These are phyloP conservation scores for Poeciliopsis gracilis DNA, from an alignment of 2,797 vertebrate species.

Conservation along the genomic window DNA sequence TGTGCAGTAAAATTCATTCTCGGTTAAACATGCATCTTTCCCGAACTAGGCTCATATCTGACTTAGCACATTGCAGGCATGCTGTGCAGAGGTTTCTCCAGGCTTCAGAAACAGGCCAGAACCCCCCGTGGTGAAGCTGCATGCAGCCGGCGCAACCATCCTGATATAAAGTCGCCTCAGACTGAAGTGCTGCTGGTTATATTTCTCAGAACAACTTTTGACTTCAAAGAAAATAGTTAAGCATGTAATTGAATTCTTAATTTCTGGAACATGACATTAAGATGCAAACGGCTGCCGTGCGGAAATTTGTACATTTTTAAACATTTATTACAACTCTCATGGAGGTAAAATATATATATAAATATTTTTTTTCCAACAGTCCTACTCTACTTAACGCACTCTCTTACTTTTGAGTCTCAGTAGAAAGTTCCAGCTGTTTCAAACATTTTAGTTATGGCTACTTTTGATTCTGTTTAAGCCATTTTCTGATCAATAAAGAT, in stretches of 20 bases:
- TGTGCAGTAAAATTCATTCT: slow-evolving; percentile 11
- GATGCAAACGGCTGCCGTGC: background rate
- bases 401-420: slow-evolving; percentile 33
- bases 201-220: slow-evolving; percentile 50
- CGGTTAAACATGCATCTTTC: slow-evolving; percentile 22
- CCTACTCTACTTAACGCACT: slow-evolving; percentile 17
- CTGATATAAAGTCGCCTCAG: slow-evolving; percentile 42
- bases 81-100: slow-evolving; percentile 42
- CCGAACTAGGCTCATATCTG: slow-evolving; percentile 33
- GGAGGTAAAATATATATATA: slow-evolving; percentile 1
- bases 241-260: slow-evolving; percentile 22
- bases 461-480: background rate
- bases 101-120: slow-evolving; percentile 24
- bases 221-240: slow-evolving; percentile 43
- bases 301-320: slow-evolving; percentile 26
- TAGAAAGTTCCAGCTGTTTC: background rate
- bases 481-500: background rate
- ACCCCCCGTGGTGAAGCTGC: slow-evolving; percentile 38
- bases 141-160: slow-evolving; percentile 39
- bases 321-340: slow-evolving; percentile 35
- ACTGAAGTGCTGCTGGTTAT: slow-evolving; percentile 43
- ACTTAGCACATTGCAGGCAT: slow-evolving; percentile 24
- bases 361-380: slow-evolving; percentile 27
- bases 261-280: slow-evolving; percentile 21
- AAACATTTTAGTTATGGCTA: background rate